Evolutionary conservation across 2,113 vertebrate genomes (phyloP), one percentile per base, ranked within the genome.

Genomic region (Haplochromis vanheusdeni): DNA sequence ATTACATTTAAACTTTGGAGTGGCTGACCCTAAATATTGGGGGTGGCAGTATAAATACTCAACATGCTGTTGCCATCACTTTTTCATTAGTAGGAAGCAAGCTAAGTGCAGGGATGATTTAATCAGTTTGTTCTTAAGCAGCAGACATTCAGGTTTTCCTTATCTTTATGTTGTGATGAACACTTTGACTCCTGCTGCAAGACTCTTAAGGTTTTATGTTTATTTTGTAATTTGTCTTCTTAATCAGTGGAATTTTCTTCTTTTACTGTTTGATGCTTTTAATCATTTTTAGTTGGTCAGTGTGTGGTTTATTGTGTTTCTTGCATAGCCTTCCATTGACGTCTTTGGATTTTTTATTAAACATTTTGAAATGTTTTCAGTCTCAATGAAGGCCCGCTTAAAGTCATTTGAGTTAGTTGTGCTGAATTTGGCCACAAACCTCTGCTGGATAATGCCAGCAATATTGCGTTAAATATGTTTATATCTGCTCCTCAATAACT

Each of bases 11-110:
- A 56, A 56, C 23, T 28, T 56, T 0, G 13, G 55, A 1, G 55
- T 56, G 23, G 55, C 23, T 8, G 23, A 16, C 13, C 23, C 54
- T 55, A 55, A 58, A 58, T 58, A 58, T 31, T 17, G 2, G 14
- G 1, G 14, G 1, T 58, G 0, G 14, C 26, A 58, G 7, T 58
- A 58, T 9, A 58, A 58, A 31, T 58, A 31, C 55, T 58, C 26
- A 58, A 55, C 12, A 55, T 31, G 1, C 55, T 1, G 0, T 58
- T 58, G 26, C 55, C 1, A 58, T 58, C 55, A 31, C 5, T 28
- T 17, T 31, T 58, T 58, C 55, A 0, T 16, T 28, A 2, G 26
- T 58, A 17, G 0, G 26, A 58, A 58, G 55, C 13, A 16, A 58
- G 55, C 23, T 9, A 58, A 58, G 55, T 31, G 26, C 55, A 58